Evolutionary conservation across 2,113 vertebrate genomes (phyloP), one percentile per base, ranked within the genome.

Genomic region (Aythya baeri): DNA sequence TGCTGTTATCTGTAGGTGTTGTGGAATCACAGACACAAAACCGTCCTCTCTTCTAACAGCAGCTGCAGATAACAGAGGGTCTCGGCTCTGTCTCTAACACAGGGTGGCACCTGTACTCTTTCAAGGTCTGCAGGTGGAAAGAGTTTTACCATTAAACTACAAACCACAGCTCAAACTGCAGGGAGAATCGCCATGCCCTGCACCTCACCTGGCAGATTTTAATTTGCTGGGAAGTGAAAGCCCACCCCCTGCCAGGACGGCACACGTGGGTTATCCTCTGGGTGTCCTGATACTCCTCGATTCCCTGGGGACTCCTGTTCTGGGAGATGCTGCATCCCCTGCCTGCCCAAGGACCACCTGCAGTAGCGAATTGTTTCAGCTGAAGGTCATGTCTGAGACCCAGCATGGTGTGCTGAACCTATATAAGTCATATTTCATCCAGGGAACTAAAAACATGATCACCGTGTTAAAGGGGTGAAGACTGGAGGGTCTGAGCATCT

Each of bases 381-480:
- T 79, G 46, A 65, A 75, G n/a, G 11, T 72, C 27, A 0, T 68
- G 23, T 55, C 55, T 26, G 38, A 93, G 26, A 86, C 11, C 23
- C 57, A 82, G n/a, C 52, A 34, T 6, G 23, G 31, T 1, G 2
- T 9, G 26, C 55, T 31, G 29, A 73, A 50, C 32, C 34, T 71
- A 0, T n/a, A 29, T 27, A 18, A 11, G 6, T 29, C 8, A 18
- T 29, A 29, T 55, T 71, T 61, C 44, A 49, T 32, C 55, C 13
- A 11, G 65, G 12, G 50, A 5, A 32, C 18, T n/a, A 71, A 72
- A n/a, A 3, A 0, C 18, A 31, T 4, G 6, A 31, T 25, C 2
- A 2, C 74, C 62, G 54, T 81, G 32, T 44, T 74, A 27, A 70
- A 74, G 25, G 15, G 54, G 4, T 15, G 49, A 85, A 75, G 25